Conservation (phyloP, 2,113 vertebrate genomes). For the Muntiacus muntjak region DNA sequence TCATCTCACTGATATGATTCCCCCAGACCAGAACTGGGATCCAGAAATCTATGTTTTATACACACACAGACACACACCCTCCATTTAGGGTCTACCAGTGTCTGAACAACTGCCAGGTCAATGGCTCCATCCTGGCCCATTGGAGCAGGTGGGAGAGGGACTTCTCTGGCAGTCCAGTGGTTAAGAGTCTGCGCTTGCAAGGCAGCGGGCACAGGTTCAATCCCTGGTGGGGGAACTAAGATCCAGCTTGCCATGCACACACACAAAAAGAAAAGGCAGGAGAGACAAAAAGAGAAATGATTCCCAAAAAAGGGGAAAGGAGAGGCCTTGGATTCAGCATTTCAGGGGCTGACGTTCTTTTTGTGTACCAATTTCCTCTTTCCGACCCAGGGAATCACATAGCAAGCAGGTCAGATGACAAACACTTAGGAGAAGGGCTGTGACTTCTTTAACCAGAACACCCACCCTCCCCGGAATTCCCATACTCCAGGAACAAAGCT, state of each 20-base stretch:
- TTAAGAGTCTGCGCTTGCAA: neutral
- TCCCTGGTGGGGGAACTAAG: neutral
- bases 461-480: rapidly evolving
- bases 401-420: rapidly evolving
- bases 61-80: neutral
- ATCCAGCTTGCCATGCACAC: neutral
- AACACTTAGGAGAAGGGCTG: neutral
- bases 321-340: neutral
- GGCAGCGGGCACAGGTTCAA: neutral
- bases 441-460: neutral
- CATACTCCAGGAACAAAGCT: neutral
- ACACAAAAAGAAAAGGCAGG: neutral
- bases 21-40: neutral
- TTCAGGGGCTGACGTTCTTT: rapidly evolving
- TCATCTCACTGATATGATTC: neutral
- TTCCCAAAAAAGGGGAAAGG: neutral
- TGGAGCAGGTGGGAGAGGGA: neutral
- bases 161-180: neutral
- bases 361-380: neutral
- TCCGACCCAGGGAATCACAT: neutral
- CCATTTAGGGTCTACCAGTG: neutral
- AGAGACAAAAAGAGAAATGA: neutral
- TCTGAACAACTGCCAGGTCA: neutral
- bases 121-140: neutral
- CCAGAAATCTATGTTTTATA: neutral